Conservation (phyloP, 2,113 vertebrate genomes). For the Todiramphus chloris region DNA sequence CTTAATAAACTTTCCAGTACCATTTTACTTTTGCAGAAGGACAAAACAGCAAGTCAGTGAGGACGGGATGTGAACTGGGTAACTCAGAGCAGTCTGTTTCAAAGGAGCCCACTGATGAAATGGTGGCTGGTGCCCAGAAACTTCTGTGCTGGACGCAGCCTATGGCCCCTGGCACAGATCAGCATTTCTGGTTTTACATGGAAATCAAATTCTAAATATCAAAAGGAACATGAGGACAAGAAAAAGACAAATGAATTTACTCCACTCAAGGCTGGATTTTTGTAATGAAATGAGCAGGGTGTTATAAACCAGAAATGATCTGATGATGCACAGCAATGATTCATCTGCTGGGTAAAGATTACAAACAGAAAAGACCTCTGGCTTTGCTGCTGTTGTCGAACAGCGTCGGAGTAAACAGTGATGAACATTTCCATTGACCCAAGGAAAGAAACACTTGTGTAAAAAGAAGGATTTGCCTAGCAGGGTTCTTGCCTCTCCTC, state of each 20-base stretch:
- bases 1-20: not conserved
- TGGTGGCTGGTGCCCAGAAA: not conserved
- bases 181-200: not conserved
- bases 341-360: constrained; percentile 21
- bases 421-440: not conserved
- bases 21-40: not conserved
- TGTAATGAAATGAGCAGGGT: not conserved
- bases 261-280: not conserved
- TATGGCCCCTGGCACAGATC: not conserved
- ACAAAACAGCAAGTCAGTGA: not conserved
- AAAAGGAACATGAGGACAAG: not conserved
- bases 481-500: not conserved
- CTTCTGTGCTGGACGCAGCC: not conserved
- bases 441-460: not conserved
- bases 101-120: not conserved
- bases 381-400: not conserved
- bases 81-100: not conserved
- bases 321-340: not conserved
- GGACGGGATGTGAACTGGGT: not conserved
- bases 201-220: not conserved
- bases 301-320: constrained; percentile 25
- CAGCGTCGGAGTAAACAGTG: not conserved
- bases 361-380: constrained; percentile 44
- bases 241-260: not conserved
- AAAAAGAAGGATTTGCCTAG: not conserved